Evolutionary conservation across 2,113 vertebrate genomes (phyloP), one percentile per base, ranked within the genome.

Genomic region (Brachionichthys hirsutus): DNA sequence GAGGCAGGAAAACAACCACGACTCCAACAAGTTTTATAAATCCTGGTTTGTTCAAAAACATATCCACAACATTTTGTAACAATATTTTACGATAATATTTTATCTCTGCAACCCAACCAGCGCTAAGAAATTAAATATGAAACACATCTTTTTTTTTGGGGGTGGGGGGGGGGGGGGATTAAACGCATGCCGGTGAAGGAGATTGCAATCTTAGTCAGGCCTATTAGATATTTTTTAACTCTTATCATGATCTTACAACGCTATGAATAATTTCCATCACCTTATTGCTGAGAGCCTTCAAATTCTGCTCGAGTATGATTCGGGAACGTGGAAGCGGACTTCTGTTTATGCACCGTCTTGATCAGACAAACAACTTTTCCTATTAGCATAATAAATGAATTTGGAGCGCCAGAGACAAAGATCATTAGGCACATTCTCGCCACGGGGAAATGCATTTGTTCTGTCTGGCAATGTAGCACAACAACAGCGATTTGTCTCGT

Each of bases 341-440:
- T 59, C 34, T 65, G 79, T 78, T 73, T 50, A 62, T 58, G 67
- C 65, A 57, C 15, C 6, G 54, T 75, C 72, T n/a, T 79, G 70
- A 84, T 75, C 61, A 55, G 56, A 61, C 74, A 70, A 66, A 78
- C 55, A 15, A 73, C 54, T 67, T 67, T 49, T 73, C 67, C 56
- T 40, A 76, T 89, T 85, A 83, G 63, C 63, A 57, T 71, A 68
- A 76, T 83, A 74, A 76, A 85, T 78, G 70, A 73, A 76, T 78
- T n/a, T 78, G 75, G 63, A 59, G 56, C 82, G 57, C 62, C 54
- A 48, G 80, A 77, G 75, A 82, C 58, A 51, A 56, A 65, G 72
- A 86, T 68, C 67, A 81, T 80, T 83, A 75, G 66, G 61, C 70
- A 77, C 54, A 62, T 79, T 76, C 75, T 73, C 61, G 67, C 61